Evolutionary conservation across 2,113 vertebrate species (phyloP).

Genomic region (Rhinichthys klamathensis): DNA sequence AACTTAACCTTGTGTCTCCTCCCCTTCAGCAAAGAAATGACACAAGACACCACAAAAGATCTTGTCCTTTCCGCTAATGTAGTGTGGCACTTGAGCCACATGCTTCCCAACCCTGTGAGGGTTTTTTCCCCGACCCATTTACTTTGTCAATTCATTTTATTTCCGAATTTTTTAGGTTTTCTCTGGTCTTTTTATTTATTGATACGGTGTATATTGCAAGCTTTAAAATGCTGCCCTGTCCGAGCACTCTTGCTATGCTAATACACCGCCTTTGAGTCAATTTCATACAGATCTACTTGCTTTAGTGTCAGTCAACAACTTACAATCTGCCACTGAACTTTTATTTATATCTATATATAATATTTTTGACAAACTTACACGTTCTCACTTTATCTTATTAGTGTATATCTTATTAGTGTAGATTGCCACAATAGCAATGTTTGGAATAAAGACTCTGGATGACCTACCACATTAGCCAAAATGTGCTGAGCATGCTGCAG

Average conservation of each 20-base stretch:
- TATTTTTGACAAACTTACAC: background rate
- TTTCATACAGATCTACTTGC: background rate
- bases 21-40: constrained; percentile 21
- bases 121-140: constrained; percentile 44
- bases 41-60: background rate
- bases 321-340: background rate
- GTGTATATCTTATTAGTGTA: background rate
- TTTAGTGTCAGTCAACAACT: background rate
- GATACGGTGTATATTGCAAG: constrained; percentile 13
- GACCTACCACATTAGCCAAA: background rate
- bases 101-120: background rate
- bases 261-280: background rate
- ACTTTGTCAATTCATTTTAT: constrained; percentile 34
- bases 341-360: background rate
- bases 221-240: constrained; percentile 2
- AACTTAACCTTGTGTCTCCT: constrained; percentile 43
- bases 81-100: constrained; percentile 17
- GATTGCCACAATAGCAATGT: no score
- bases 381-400: background rate
- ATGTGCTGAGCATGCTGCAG: background rate
- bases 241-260: background rate
- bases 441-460: background rate
- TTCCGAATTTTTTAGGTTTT: background rate
- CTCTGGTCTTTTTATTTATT: constrained; percentile 30
- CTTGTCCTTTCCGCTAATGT: background rate